Evolutionary conservation across 2,113 vertebrate genomes (phyloP), one percentile per base, ranked within the genome.

Genomic region (Takifugu flavidus): DNA sequence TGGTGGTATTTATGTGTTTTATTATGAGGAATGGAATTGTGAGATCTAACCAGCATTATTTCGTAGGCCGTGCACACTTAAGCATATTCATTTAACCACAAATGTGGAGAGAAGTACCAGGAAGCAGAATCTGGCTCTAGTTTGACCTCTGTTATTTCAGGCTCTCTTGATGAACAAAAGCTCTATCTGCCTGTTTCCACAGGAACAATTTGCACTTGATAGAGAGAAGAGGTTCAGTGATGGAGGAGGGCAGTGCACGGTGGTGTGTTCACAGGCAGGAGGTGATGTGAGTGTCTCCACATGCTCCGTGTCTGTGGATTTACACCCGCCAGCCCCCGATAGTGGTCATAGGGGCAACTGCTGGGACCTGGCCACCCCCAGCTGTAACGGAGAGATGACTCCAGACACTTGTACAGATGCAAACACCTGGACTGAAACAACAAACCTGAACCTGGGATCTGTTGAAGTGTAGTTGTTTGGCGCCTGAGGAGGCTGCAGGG

Each of bases 131-230:
- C 49, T 72, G 51, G 70, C 51, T 65, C 47, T 57, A 4, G 49
- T 20, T 28, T 57, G 31, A 74, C 54, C 31, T 47, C 55, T 49
- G 64, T 62, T 64, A 63, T 77, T 59, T 56, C 46, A 75, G 65
- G 65, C 15, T 29, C 49, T 68, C 50, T 46, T 12, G 2, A 64
- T 65, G 53, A 62, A 77, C 74, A 76, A 80, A 75, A 75, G 51
- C 52, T 57, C 47, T 70, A 73, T 74, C 45, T 70, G 54, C 62
- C 54, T 68, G 77, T 81, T 82, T 85, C 78, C 84, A 83, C 76
- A 77, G 81, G 84, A 84, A 82, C 84, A 77, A 70, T 89, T 83
- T 81, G 74, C 75, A 72, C 77, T 78, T 89, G 84, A 82, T 75
- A 80, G 71, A 75, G 78, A 79, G 82, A 80, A 80, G 80, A 82